Evolutionary conservation across 37 sponge, comb jelly and placozoan genomes (phyloP), one percentile per base, ranked within the genome.

Genomic region (Aplysina aerophoba): DNA sequence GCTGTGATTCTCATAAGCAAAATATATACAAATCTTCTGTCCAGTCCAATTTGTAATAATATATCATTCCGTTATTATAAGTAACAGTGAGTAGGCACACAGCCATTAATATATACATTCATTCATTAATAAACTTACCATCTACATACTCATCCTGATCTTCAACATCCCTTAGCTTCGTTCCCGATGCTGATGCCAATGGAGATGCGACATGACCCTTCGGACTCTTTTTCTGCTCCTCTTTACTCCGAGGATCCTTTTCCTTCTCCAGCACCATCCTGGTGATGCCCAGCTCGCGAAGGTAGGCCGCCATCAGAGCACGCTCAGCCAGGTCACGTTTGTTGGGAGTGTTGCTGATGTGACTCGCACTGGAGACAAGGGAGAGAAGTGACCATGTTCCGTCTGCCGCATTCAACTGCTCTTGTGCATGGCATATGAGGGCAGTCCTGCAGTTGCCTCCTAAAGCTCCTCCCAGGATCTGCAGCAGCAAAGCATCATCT

Each of bases 381-480:
- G 63, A 25, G 0, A 94, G 55, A 22, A 40, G 35, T 21, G 58
- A 37, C 17, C 73, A 69, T 8, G 33, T 24, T 15, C 17, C 63
- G 17, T 37, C 24, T 31, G 31, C 19, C 0, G 36, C 53, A 28
- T 59, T 17, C 1, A 82, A 16, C 15, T 58, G 15, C 44, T 68
- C 57, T n/a, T 73, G 77, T 17, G 73, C 24, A 50, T 85, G 58
- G 31, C 59, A 81, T 15, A 93, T 37, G 16, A 93, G 59, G 36
- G 87, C 65, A 21, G 94, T 90, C 55, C 88, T 93, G 69, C 94
- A 88, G 84, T 93, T 93, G 8, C 94, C 94, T 17, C 95, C 95
- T 16, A 94, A 56, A 0, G 91, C 66, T 22, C 88, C 92, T 30
- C 66, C 50, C 39, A 94, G 54, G 11, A 94, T 50, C 22, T 55